These are phyloP conservation scores for Elgonia sp. DNA, from an alignment of 2,888 invertebrate genomes.

Conservation along the genomic window DNA sequence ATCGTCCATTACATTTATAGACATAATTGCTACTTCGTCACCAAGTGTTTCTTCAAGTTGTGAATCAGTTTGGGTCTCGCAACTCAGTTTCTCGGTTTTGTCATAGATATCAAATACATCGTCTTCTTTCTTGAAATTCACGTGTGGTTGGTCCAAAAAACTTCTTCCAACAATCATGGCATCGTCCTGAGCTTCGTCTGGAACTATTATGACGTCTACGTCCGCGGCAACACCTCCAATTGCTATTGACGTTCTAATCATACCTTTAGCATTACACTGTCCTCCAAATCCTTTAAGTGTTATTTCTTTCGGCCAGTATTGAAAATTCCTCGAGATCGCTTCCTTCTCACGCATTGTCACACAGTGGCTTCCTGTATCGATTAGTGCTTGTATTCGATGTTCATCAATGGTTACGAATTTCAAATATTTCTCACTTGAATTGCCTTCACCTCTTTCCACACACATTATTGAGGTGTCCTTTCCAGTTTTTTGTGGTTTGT, in stretches of 20 bases:
- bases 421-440: no score
- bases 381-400: neutral
- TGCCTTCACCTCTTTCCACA: neutral
- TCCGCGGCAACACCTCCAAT: constrained; percentile 10
- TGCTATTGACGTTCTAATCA: neutral
- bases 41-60: no score
- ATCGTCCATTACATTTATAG: no score
- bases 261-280: neutral
- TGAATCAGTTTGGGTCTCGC: no score
- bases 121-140: neutral
- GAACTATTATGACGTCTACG: neutral
- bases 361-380: neutral
- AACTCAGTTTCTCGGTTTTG: no score
- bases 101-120: neutral
- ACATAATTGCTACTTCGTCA: no score
- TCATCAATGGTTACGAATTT: neutral
- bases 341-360: neutral
- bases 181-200: constrained; percentile 14
- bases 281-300: no score
- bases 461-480: neutral
- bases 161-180: constrained; percentile 18
- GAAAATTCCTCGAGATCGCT: neutral
- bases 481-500: neutral
- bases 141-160: neutral
- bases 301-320: no score